Percentiles rank a stretch among this genome's conserved stretches.
Evolutionary conservation across 2,797 vertebrate species (phyloP).

Genomic region (Molossus alvarezi): DNA sequence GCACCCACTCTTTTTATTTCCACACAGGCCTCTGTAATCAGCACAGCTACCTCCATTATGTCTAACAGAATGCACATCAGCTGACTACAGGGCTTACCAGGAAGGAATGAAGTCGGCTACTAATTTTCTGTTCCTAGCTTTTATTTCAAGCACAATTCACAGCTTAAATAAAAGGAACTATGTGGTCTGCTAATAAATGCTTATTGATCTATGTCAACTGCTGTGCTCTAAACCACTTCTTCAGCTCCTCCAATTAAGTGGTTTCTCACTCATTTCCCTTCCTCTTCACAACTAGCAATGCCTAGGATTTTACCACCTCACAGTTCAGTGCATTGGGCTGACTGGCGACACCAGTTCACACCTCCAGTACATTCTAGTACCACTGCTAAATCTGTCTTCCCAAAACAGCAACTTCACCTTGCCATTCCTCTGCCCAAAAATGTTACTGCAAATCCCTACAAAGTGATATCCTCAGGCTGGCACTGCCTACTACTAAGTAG

Average conservation of each 20-base stretch:
- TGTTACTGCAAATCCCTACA: background rate
- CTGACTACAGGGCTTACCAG: background rate
- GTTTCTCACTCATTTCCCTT: background rate
- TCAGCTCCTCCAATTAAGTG: background rate
- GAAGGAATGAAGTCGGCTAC: background rate
- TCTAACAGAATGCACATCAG: background rate
- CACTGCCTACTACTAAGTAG: background rate
- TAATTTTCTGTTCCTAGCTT: background rate
- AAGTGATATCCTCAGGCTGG: background rate
- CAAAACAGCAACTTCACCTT: background rate
- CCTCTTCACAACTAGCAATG: background rate
- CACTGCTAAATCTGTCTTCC: background rate
- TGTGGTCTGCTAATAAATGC: background rate
- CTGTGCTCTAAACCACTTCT: background rate
- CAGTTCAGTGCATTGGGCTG: background rate
- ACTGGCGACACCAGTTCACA: background rate
- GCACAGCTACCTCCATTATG: background rate
- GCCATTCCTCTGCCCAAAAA: slow-evolving; percentile 33
- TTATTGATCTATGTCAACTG: background rate
- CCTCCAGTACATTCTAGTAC: background rate
- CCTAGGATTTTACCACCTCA: background rate
- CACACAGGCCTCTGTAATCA: background rate
- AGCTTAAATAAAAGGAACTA: background rate
- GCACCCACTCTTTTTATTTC: background rate
- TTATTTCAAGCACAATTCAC: background rate